Base-by-base conservation (phyloP, 2,113 vertebrate genomes). In the Butorides virescens region DNA sequence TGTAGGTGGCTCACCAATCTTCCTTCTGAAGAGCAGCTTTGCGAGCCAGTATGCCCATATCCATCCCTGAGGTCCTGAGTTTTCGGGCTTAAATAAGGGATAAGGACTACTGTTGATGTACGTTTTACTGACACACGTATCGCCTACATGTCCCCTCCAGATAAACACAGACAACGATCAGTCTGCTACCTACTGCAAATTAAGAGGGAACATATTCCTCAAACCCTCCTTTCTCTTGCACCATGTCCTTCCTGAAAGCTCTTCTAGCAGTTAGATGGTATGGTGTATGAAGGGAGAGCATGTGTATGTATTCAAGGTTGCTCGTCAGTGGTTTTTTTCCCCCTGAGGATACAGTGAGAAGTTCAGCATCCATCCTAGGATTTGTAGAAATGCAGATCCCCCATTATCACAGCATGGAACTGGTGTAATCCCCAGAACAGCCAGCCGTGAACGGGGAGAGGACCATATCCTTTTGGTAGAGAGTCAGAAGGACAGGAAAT, bases 271-370 rank as follows among this genome's bases (percentile, higher is more conserved):
- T 1, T 34, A 26, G 5, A 29, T 22, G 50, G 10, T 11, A 2
- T 3, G 29, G 13, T 11, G 34, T 29, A 19, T 6, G 50, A 44
- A 44, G 9, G 19, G 55, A 5, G 1, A 1, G 12, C 2, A 4
- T 2, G 66, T 15, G 5, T 9, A 8, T 61, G 17, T 37, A 11
- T 53, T 59, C 47, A 25, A 23, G 88, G 7, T 52, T 32, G 34
- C 12, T 11, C 73, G 4, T 27, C 23, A 1, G 7, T 42, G 37
- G 1, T 0, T 13, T 22, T 65, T 61, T 62, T 17, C 21, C 5
- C n/a, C 11, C 46, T 20, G 39, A 65, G 15, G 22, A 59, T 65
- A 37, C 0, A 39, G 12, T 15, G 25, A 74, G 23, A 84, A 83
- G 47, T 21, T 21, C 50, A 50, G 22, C 63, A 55, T 7, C 15